phyloP scores from a whole-genome alignment of 1,140 invertebrate species.

The Heliconius melpomene region DNA sequence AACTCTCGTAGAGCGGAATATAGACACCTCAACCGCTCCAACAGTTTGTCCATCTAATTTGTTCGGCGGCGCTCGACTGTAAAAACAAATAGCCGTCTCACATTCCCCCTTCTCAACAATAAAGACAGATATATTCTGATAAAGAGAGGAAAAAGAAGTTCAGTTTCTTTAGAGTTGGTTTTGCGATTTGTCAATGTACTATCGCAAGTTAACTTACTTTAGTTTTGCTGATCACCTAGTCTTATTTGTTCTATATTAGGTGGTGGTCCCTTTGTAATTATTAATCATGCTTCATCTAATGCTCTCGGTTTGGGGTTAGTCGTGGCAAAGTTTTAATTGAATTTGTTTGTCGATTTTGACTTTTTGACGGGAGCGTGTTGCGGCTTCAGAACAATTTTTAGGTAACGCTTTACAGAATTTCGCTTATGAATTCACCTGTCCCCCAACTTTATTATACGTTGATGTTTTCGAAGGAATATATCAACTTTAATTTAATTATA shows the following conservation, averaged over 20 bases:
- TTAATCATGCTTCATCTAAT: constrained; percentile 74
- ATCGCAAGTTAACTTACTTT: constrained; percentile 66
- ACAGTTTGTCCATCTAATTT: constrained; percentile 81
- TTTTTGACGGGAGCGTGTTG: constrained; percentile 69
- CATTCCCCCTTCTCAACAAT: constrained; percentile 60
- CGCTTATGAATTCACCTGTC: constrained; percentile 56
- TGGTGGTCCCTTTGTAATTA: constrained; percentile 73
- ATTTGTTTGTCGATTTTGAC: constrained; percentile 73
- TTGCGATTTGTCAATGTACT: constrained; percentile 61
- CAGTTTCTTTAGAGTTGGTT: constrained; percentile 54
- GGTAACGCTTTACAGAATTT: constrained; percentile 55
- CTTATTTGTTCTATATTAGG: constrained; percentile 64
- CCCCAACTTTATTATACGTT: constrained; percentile 37
- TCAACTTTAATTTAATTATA: neutral
- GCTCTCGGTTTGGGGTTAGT: constrained; percentile 66
- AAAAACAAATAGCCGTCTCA: constrained; percentile 77
- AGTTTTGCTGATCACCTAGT: constrained; percentile 66
- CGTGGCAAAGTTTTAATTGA: constrained; percentile 76
- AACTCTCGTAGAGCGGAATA: constrained; percentile 73
- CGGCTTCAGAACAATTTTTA: constrained; percentile 65
- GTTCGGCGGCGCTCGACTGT: constrained; percentile 75
- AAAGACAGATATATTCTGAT: constrained; percentile 64
- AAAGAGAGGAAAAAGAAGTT: constrained; percentile 53
- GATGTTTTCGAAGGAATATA: constrained; percentile 28
- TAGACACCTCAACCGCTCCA: constrained; percentile 76